Conservation (phyloP, 2,888 invertebrate genomes). For the Gonocerus acuteangulatus region DNA sequence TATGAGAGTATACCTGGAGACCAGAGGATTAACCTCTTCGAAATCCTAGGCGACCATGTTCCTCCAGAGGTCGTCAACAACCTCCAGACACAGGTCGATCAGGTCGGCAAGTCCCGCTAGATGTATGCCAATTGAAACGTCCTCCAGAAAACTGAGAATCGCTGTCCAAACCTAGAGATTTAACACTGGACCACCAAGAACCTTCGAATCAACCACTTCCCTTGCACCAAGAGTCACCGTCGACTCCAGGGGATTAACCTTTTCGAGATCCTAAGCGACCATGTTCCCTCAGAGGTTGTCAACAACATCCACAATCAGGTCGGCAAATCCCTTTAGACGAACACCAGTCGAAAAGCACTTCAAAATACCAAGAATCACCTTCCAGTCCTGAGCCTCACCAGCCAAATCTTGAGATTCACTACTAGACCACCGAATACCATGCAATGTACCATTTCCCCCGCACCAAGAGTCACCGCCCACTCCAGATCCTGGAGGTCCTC, state of each 20-base stretch:
- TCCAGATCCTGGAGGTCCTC: no score
- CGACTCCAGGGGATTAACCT: conserved; percentile 75
- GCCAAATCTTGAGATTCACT: no score
- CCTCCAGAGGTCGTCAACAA: conserved; percentile 83
- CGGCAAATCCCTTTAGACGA: no score
- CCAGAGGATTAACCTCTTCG: conserved; percentile 73
- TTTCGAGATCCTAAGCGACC: conserved; percentile 75
- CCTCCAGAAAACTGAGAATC: background rate
- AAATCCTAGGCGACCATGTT: conserved; percentile 76
- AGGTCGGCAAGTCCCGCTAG: conserved; percentile 53
- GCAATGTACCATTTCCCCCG: no score
- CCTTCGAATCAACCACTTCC: no score
- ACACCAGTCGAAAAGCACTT: no score
- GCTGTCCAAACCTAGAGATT: background rate
- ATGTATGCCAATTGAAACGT: no score
- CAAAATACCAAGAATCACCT: no score
- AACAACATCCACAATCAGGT: conserved; percentile 79
- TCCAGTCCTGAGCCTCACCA: no score
- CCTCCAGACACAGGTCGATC: conserved; percentile 75
- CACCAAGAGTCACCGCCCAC: no score
- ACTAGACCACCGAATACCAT: no score
- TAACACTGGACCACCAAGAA: no score
- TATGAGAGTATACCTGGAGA: conserved; percentile 80
- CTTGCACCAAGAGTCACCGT: conserved; percentile 77
- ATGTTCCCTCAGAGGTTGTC: conserved; percentile 79